Evolutionary conservation across 1,140 invertebrate genomes (phyloP), one percentile per base, ranked within the genome.

Genomic region (Panulirus ornatus): DNA sequence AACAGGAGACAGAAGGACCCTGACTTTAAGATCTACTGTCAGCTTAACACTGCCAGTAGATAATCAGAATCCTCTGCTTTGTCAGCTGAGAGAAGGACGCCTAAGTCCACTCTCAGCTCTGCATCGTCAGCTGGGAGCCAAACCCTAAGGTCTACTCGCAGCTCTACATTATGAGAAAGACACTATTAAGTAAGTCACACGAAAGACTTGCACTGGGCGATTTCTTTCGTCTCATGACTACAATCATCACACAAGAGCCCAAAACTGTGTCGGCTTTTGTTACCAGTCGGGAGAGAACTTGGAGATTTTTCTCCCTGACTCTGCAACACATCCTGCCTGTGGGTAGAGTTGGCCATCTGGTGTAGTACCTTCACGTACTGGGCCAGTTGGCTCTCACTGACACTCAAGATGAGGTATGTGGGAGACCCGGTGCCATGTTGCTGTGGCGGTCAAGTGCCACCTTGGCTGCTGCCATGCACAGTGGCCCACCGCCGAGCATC

Each of bases 361-460:
- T 30, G n/a, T 66, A 66, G 58, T 66, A 6, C n/a, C 58, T 66
- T 27, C n/a, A 30, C 22, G 22, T 8, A 66, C 58, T 16, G 58
- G 3, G 58, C 27, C 58, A 66, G 27, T 5, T 66, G 58, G 54
- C 54, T 22, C 54, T 58, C 54, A 58, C 54, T 58, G 54, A 58
- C 54, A 58, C 54, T 58, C 58, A 66, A 30, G 54, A 58, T 58
- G 54, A 58, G 54, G 54, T 58, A 58, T 58, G 54, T 58, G n/a
- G n/a, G n/a, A n/a, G n/a, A n/a, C n/a, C n/a, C n/a, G 54, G 54
- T 14, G 19, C 54, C 54, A n/a, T 47, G 44, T 47, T 66, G 58
- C 30, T 22, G 58, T 30, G 58, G 58, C 5, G 58, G 54, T 19
- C 54, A 19, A 58, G 22, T 3, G 22, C 2, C 2, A 22, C 58